Evolutionary conservation across 2,888 invertebrate genomes (phyloP).

Genomic region (Acanthococcus lagerstroemiae): DNA sequence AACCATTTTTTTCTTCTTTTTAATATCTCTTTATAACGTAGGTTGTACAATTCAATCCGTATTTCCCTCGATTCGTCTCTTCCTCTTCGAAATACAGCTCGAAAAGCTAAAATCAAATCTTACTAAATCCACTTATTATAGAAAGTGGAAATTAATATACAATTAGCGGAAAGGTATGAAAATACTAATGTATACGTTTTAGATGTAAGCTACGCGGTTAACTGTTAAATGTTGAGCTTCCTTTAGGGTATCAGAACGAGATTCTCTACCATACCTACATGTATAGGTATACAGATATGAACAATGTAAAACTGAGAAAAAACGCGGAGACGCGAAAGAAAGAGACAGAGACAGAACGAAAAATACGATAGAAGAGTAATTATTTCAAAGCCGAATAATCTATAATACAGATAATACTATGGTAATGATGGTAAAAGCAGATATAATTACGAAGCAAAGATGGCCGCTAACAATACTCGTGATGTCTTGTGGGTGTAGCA

Average conservation of each 20-base stretch:
- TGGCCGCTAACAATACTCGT: constrained; percentile 30
- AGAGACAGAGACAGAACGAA: background rate
- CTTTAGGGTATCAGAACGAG: constrained; percentile 22
- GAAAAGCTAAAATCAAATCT: constrained; percentile 13
- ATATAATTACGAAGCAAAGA: constrained; percentile 24
- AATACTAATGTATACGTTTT: background rate
- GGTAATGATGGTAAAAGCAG: constrained; percentile 26
- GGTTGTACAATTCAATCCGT: background rate
- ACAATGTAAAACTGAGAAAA: background rate
- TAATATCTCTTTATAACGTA: background rate
- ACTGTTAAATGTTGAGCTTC: constrained; percentile 19
- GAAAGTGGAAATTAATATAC: constrained; percentile 26
- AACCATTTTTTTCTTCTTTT: no score
- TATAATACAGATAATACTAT: constrained; percentile 27
- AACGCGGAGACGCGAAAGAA: background rate
- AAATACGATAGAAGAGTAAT: constrained; percentile 23
- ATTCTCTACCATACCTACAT: constrained; percentile 2
- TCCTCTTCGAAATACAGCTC: background rate
- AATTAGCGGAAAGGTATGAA: constrained; percentile 14
- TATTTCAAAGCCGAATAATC: constrained; percentile 28
- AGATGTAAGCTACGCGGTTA: background rate
- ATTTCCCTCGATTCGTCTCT: background rate
- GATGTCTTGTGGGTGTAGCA: constrained; percentile 28
- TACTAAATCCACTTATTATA: constrained; percentile 17
- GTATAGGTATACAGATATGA: background rate